Percentiles rank a stretch among this genome's conserved stretches.
These are phyloP conservation scores for Hemiprocne comata DNA, from an alignment of 2,113 vertebrate genomes.

Conservation along the genomic window DNA sequence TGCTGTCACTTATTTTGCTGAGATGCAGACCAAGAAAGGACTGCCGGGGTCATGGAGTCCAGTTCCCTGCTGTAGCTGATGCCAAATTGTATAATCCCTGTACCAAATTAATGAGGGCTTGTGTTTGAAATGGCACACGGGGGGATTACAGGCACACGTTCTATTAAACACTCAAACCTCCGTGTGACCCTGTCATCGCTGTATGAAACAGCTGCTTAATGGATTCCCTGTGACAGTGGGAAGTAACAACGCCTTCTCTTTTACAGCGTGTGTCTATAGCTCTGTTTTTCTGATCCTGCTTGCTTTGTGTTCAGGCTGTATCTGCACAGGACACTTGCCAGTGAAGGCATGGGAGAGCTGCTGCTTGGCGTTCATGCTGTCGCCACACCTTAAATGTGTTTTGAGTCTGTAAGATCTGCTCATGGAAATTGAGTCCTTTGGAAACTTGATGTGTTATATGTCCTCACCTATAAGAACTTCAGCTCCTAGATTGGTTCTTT, in stretches of 20 bases:
- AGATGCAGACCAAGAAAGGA: background rate
- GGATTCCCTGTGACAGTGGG: background rate
- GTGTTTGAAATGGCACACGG: background rate
- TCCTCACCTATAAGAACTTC: background rate
- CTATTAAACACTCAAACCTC: slow-evolving; percentile 24
- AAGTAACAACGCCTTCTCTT: background rate
- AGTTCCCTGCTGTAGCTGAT: background rate
- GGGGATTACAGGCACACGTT: slow-evolving; percentile 12
- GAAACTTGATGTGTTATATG: fast-evolving
- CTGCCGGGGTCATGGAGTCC: background rate
- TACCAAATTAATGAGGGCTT: background rate
- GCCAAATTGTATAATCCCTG: slow-evolving; percentile 6
- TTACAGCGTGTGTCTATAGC: background rate
- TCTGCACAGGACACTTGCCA: background rate
- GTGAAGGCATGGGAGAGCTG: background rate
- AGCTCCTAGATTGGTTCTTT: background rate
- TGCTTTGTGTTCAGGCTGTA: background rate
- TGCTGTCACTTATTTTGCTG: background rate
- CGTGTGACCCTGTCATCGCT: background rate
- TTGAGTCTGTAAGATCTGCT: background rate
- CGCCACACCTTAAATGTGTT: background rate
- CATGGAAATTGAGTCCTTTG: background rate
- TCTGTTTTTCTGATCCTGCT: background rate
- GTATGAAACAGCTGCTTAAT: background rate
- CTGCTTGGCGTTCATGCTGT: fast-evolving